Conservation (phyloP, 2,888 invertebrate species). For the Orthosia cruda region DNA sequence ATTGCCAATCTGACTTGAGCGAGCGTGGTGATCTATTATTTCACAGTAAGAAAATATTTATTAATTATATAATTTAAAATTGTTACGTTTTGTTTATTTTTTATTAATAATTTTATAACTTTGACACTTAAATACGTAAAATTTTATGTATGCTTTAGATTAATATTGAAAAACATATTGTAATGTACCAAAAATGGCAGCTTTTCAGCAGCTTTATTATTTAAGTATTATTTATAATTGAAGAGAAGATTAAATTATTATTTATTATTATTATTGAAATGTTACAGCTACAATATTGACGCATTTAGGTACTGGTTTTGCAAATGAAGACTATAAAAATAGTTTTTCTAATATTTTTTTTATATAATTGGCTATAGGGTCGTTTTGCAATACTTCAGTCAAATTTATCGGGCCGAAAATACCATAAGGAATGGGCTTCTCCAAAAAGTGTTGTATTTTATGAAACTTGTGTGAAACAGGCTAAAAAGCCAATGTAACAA, state of each 20-base stretch:
- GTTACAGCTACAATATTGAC: neutral
- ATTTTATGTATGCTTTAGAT: neutral
- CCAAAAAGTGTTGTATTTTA: neutral
- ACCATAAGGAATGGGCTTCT: neutral
- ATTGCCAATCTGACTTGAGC: neutral
- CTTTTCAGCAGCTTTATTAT: constrained; percentile 30
- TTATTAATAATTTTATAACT: neutral
- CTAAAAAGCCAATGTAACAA: neutral
- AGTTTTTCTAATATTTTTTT: neutral
- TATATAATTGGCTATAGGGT: constrained; percentile 5
- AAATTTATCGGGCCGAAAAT: neutral
- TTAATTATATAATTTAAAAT: constrained; percentile 9
- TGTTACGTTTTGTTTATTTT: constrained; percentile 22
- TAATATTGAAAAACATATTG: neutral
- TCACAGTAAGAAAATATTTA: too few relatives aligned
- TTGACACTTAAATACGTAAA: neutral
- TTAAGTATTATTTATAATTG: constrained; percentile 38
- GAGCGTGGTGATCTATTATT: neutral
- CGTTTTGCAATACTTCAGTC: constrained; percentile 4
- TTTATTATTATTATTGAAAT: constrained; percentile 24
- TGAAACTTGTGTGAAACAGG: neutral
- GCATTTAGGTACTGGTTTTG: constrained; percentile 12
- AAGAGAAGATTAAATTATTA: constrained; percentile 30
- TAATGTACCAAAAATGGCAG: constrained; percentile 27
- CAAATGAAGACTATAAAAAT: constrained; percentile 23